Base-by-base conservation (phyloP, 1,140 invertebrate species). In the Drosophila seguyi region DNA sequence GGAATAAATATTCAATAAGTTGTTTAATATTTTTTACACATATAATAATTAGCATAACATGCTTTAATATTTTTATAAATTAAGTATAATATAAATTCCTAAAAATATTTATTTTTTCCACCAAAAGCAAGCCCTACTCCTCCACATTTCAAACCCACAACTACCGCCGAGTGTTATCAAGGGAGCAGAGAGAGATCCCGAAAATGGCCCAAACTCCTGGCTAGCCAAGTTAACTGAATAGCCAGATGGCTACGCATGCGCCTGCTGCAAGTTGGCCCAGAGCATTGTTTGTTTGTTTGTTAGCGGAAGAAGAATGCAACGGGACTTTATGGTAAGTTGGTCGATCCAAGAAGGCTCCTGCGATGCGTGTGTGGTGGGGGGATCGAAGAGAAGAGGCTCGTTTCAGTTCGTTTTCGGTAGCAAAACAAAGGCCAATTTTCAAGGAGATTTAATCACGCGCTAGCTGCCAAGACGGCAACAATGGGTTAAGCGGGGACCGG, bases 251-350 rank as follows among this genome's bases (percentile, higher is more conserved):
- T 88, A 88, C 85, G 85, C 85, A 90, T 82, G 73, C 67, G 72
- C 52, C 38, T 79, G 38, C 38, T 79, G 38, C 34, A n/a, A 55
- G 52, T 55, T 22, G 71, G 63, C 75, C 59, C 61, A 69, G 50
- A 67, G 62, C 62, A 67, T 76, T 52, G 61, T 77, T 72, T 86
- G 82, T 77, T 72, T 86, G 82, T 75, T 90, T 90, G 85, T 81
- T 90, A 66, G 85, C 85, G 65, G 85, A 81, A 88, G 75, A 85
- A 78, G 73, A 75, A 75, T 88, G 85, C 90, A 90, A 90, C 85
- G 85, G 85, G 83, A 81, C 80, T 90, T 90, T 90, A 90, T 90
- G 85, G 85, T 90, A 90, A 90, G 85, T 90, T 90, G 85, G 62
- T 73, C 65, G 84, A 79, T 57, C 34, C 38, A 48, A 25, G 45